A percentile compares a stretch with the other conserved stretches of the same genome.
phyloP scores from a whole-genome alignment of 2,888 invertebrate genomes.

The Drosophila ezoana region DNA sequence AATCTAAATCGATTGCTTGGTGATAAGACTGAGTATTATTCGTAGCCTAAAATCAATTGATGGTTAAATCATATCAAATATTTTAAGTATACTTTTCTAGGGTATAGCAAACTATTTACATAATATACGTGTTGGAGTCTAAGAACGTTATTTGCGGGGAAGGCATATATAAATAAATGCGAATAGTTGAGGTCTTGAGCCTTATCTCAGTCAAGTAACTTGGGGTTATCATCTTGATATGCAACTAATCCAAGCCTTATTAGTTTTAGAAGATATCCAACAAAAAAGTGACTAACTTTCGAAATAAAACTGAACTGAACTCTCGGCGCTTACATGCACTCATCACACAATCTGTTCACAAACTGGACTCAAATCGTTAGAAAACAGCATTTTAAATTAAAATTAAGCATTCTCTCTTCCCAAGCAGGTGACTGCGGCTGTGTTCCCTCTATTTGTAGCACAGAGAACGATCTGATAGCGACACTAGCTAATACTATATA shows the following conservation, averaged over 20 bases:
- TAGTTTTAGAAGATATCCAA: not conserved
- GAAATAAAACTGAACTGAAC: not conserved
- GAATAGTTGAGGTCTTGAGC: not conserved
- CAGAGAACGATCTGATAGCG: slow-evolving; percentile 15
- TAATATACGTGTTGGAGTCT: too few relatives aligned
- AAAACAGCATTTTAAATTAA: slow-evolving; percentile 15
- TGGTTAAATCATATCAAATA: too few relatives aligned
- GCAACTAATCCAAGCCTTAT: not conserved
- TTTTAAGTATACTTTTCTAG: too few relatives aligned
- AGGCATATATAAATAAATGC: too few relatives aligned
- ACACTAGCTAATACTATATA: not conserved
- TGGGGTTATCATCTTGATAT: not conserved
- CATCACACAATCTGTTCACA: slow-evolving; percentile 1
- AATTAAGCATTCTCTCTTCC: not conserved
- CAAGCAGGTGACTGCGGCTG: not conserved
- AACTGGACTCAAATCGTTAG: slow-evolving; percentile 16
- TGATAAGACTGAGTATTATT: too few relatives aligned
- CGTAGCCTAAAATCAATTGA: too few relatives aligned
- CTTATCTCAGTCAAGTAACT: slow-evolving; percentile 1
- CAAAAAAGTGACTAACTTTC: not conserved
- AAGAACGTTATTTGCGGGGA: too few relatives aligned
- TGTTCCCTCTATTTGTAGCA: not conserved
- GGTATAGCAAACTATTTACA: too few relatives aligned
- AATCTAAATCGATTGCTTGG: too few relatives aligned
- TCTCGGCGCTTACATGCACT: slow-evolving; percentile 2